Conservation (phyloP, 2,888 invertebrate genomes). For the Hedya salicella region DNA sequence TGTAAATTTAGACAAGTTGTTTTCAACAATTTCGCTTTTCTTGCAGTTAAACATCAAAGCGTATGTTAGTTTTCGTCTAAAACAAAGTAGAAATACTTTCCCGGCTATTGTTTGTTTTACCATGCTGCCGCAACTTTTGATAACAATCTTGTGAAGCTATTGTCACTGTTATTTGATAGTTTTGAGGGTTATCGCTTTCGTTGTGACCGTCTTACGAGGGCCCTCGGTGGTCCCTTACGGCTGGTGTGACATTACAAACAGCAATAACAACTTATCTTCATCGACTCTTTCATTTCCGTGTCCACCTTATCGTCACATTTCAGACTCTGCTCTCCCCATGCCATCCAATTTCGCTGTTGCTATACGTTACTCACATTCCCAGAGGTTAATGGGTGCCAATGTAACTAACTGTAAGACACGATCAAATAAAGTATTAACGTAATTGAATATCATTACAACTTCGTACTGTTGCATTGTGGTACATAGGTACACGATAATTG, state of each 20-base stretch:
- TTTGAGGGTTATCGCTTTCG: constrained; percentile 17
- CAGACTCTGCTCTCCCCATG: constrained; percentile 54
- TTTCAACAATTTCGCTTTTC: constrained; percentile 14
- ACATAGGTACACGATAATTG: constrained; percentile 35
- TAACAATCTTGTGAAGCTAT: constrained; percentile 2
- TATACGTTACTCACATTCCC: constrained; percentile 35
- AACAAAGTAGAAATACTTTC: background rate
- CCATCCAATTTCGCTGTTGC: constrained; percentile 50
- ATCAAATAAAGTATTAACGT: constrained; percentile 50
- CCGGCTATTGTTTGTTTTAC: background rate
- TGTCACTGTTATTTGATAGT: constrained; percentile 24
- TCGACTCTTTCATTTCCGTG: constrained; percentile 69
- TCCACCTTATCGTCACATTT: constrained; percentile 67
- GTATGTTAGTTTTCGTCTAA: constrained; percentile 11
- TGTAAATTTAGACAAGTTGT: constrained; percentile 17
- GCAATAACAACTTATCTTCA: constrained; percentile 75
- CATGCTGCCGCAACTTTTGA: background rate
- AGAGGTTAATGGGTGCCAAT: constrained; percentile 33
- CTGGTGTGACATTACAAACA: constrained; percentile 61
- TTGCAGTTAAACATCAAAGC: constrained; percentile 15
- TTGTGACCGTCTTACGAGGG: constrained; percentile 7
- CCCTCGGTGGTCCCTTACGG: constrained; percentile 44
- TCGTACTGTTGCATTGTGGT: constrained; percentile 44
- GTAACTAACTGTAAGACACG: constrained; percentile 43
- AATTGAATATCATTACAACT: constrained; percentile 47